Base-by-base conservation (phyloP, 1,140 invertebrate genomes). In the Drosophila funebris region DNA sequence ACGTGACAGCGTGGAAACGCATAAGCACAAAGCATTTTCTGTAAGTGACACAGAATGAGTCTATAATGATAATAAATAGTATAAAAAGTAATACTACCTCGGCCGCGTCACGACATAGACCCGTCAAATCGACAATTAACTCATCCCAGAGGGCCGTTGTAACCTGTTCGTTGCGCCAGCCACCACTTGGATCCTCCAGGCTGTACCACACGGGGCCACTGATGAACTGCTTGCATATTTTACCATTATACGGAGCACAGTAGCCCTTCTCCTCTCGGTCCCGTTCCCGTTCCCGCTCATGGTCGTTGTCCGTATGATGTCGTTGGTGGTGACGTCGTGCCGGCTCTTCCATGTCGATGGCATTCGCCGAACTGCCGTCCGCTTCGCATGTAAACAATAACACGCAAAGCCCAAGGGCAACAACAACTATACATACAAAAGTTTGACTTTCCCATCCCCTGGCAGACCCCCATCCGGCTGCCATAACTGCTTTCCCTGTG, bases 1-100 rank as follows among this genome's bases (percentile, higher is more conserved):
- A 95, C 90, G 37, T 94, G 93, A 90, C 98, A 99, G 85, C 96
- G 95, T 3, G 97, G 97, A 93, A 98, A 98, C 9, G 97, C 97
- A 93, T 97, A 98, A 48, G 96, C 94, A 92, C 98, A 99, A 9
- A 99, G 92, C 82, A 98, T 93, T 94, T 96, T 96, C 94, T 96
- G 22, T 8, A 46, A 73, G 6, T 87, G 91, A 27, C 52, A 14
- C 22, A 68, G 33, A 22, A 8, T 46, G 22, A 22, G 8, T 36
- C 31, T 5, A 2, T n/a, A n/a, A n/a, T n/a, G n/a, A n/a, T n/a
- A n/a, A n/a, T n/a, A n/a, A n/a, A n/a, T n/a, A n/a, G n/a, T n/a
- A n/a, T n/a, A n/a, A n/a, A n/a, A 7, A 13, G n/a, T 9, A 13
- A 18, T 64, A 72, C 74, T 91, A 96, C 95, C 92, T 98, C 96